A percentile compares a stretch with the other conserved stretches of the same genome.
Evolutionary conservation across 2,888 invertebrate species (phyloP).

Genomic region (Zonitis immaculata): DNA sequence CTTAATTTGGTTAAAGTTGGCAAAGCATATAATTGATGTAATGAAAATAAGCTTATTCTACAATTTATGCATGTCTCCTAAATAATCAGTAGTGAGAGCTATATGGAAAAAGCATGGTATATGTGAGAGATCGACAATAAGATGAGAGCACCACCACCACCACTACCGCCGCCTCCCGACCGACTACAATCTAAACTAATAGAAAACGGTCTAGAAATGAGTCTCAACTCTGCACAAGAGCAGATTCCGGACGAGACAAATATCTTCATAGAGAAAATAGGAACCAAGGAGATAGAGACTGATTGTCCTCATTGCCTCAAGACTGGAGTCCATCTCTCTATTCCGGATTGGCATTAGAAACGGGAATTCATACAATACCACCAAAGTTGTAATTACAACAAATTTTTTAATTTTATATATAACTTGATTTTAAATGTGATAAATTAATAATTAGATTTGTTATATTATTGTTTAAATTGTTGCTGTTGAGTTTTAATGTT

Average conservation of each 20-base stretch:
- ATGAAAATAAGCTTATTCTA: conserved; percentile 30
- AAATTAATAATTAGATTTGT: not conserved
- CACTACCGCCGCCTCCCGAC: conserved; percentile 24
- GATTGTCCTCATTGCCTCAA: conserved; percentile 49
- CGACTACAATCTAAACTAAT: conserved; percentile 38
- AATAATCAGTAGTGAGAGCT: conserved; percentile 27
- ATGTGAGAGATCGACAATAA: conserved; percentile 16
- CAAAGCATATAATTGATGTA: conserved; percentile 29
- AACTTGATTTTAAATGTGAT: not conserved
- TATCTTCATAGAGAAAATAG: conserved; percentile 45
- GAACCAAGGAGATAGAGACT: conserved; percentile 45
- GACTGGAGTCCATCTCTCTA: conserved; percentile 46
- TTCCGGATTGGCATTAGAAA: conserved; percentile 38
- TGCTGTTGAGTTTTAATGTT: too few species aligned
- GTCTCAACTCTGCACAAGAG: conserved; percentile 38
- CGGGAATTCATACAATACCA: conserved; percentile 28
- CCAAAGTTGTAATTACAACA: conserved; percentile 23
- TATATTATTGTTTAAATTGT: not conserved
- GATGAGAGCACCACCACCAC: conserved; percentile 18
- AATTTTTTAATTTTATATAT: not conserved
- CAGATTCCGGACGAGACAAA: conserved; percentile 41
- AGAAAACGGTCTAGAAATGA: conserved; percentile 39
- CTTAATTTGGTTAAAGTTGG: not conserved
- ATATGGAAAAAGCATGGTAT: conserved; percentile 13
- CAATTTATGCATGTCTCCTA: conserved; percentile 29